phyloP scores from a whole-genome alignment of 1,140 invertebrate genomes.

The Drosophila neocordata region DNA sequence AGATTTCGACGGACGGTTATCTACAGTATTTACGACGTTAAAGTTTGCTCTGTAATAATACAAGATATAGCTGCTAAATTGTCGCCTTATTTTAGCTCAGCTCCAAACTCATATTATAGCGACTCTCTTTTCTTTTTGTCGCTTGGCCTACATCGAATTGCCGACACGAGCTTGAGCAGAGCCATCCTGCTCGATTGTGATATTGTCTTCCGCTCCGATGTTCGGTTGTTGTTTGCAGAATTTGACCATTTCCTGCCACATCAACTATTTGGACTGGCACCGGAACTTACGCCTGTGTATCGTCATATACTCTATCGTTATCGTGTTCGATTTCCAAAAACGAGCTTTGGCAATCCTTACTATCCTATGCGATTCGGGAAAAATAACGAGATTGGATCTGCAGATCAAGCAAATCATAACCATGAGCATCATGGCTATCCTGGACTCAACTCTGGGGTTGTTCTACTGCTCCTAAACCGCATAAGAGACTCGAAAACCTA shows the following conservation, averaged over 20 bases:
- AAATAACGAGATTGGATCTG: constrained; percentile 47
- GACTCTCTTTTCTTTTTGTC: constrained; percentile 93
- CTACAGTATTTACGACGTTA: constrained; percentile 86
- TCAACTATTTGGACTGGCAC: constrained; percentile 89
- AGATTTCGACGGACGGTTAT: constrained; percentile 83
- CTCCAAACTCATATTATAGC: constrained; percentile 91
- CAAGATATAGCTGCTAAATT: constrained; percentile 87
- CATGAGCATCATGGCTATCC: constrained; percentile 85
- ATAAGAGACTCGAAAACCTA: constrained; percentile 87
- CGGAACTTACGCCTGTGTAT: constrained; percentile 92
- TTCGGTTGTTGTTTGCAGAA: constrained; percentile 87
- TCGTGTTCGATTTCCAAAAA: constrained; percentile 85
- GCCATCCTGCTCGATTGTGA: constrained; percentile 92
- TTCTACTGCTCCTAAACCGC: constrained; percentile 89
- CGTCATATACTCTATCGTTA: constrained; percentile 90
- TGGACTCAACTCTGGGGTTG: constrained; percentile 92
- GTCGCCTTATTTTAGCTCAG: constrained; percentile 90
- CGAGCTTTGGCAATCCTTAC: constrained; percentile 84
- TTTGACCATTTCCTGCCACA: constrained; percentile 84
- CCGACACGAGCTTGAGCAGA: constrained; percentile 85
- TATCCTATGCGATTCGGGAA: constrained; percentile 58
- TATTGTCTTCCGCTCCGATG: constrained; percentile 89
- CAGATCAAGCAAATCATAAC: constrained; percentile 40
- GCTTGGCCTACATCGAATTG: constrained; percentile 88
- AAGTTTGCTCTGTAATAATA: constrained; percentile 85